Conservation (phyloP, 2,797 vertebrate species). For the Luscinia luscinia region DNA sequence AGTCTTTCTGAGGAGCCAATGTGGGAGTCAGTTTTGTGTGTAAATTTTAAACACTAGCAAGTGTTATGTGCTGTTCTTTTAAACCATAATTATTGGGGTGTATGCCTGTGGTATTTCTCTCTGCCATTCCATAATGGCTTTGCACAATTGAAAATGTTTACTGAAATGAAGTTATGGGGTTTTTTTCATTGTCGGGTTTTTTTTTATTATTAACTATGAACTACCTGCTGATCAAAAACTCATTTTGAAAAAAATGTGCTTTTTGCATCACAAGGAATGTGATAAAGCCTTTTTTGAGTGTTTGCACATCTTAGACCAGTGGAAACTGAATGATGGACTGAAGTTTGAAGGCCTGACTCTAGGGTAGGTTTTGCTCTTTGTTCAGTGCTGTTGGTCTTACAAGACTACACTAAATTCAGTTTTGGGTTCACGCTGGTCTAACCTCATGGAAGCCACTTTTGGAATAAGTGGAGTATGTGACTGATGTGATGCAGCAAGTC, state of each 20-base stretch:
- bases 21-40: not conserved
- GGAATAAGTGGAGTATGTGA: not conserved
- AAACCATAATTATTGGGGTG: not conserved
- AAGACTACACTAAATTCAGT: not conserved
- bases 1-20: not conserved
- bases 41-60: not conserved
- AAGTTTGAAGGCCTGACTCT: not conserved
- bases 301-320: not conserved
- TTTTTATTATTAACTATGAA: not conserved
- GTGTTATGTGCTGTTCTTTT: not conserved
- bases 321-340: not conserved
- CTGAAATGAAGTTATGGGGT: not conserved
- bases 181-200: not conserved
- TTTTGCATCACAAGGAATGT: not conserved
- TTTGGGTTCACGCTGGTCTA: not conserved
- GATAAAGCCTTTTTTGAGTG: not conserved
- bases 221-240: not conserved
- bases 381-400: not conserved
- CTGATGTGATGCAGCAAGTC: not conserved
- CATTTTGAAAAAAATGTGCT: not conserved
- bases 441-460: not conserved
- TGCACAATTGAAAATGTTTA: not conserved
- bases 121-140: not conserved
- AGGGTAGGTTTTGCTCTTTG: not conserved
- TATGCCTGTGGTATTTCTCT: not conserved